These are phyloP conservation scores for Drosophila merina DNA, from an alignment of 2,888 invertebrate genomes.

Conservation along the genomic window DNA sequence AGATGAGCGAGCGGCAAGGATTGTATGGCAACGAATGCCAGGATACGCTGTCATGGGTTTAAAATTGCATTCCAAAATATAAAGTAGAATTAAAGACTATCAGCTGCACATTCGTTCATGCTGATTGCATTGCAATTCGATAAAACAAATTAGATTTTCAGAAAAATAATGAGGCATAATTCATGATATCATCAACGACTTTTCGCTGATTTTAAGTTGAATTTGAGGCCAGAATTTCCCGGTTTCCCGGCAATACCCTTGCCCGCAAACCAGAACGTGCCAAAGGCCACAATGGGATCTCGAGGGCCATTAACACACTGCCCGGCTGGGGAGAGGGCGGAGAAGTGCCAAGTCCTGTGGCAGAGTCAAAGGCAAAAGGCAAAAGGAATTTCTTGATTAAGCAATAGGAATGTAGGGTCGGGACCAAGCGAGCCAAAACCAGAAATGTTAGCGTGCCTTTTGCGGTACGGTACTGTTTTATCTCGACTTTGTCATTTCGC, in stretches of 20 bases:
- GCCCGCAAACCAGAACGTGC: slow-evolving; percentile 41
- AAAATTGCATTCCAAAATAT: no score
- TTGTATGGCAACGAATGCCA: background rate
- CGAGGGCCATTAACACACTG: slow-evolving; percentile 54
- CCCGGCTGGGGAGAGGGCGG: slow-evolving; percentile 1
- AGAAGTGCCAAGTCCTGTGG: background rate
- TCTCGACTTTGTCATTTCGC: slow-evolving; percentile 10
- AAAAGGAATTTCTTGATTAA: slow-evolving; percentile 76
- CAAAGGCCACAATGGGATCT: slow-evolving; percentile 55
- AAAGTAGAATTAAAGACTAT: no score
- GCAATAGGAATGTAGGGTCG: slow-evolving; percentile 66
- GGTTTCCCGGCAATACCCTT: background rate
- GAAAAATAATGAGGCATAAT: no score
- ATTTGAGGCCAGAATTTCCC: background rate
- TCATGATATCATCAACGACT: no score
- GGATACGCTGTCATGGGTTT: background rate
- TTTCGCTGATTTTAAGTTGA: background rate
- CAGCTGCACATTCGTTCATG: no score
- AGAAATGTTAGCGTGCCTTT: slow-evolving; percentile 38
- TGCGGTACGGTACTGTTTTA: slow-evolving; percentile 34
- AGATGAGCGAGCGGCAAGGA: background rate
- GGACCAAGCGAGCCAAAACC: slow-evolving; percentile 10
- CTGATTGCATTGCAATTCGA: no score
- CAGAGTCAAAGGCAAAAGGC: slow-evolving; percentile 16
- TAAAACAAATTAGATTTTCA: no score